These are phyloP conservation scores for Ypsolopha scabrella DNA, from an alignment of 2,888 invertebrate genomes.

Conservation along the genomic window DNA sequence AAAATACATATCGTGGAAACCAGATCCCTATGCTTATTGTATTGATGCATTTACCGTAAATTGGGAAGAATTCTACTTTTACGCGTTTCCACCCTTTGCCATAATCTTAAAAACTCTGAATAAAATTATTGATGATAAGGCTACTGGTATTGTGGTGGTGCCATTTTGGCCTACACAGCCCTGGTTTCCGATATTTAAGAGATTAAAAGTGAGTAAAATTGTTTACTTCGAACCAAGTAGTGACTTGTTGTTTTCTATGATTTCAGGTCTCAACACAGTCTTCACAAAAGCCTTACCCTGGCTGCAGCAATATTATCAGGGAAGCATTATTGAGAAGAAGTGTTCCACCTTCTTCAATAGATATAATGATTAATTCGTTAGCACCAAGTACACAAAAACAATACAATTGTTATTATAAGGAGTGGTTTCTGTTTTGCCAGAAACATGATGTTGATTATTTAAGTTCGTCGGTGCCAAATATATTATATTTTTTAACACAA, in stretches of 20 bases:
- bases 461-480: neutral
- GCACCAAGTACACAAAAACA: neutral
- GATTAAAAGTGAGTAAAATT: no score
- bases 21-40: constrained; percentile 1
- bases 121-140: no score
- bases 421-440: constrained; percentile 1
- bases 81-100: constrained; percentile 9
- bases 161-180: no score
- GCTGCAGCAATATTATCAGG: neutral
- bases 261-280: no score
- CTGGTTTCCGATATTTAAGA: no score
- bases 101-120: constrained; percentile 2
- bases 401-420: neutral
- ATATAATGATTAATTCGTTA: neutral
- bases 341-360: neutral
- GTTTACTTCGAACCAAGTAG: no score
- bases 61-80: constrained; percentile 6
- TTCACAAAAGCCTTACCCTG: constrained; percentile 6
- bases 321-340: neutral
- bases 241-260: no score
- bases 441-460: neutral
- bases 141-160: no score
- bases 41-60: constrained; percentile 9
- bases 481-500: neutral
- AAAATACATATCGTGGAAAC: constrained; percentile 3